Evolutionary conservation across 2,888 invertebrate species (phyloP).

Genomic region (Mayetiola destructor): DNA sequence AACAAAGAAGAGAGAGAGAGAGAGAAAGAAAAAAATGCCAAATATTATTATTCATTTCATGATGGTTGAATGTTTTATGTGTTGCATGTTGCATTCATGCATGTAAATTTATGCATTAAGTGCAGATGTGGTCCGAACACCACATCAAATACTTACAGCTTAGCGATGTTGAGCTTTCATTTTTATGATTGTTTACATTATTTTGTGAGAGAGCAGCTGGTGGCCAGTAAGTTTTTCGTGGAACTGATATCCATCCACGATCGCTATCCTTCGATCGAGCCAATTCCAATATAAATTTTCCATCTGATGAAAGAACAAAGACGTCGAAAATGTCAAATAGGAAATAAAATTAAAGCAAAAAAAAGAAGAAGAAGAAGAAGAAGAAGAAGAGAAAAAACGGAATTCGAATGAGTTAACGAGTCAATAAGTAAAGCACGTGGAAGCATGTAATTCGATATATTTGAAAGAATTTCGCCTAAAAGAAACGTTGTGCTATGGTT

Average conservation of each 20-base stretch:
- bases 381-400: not conserved
- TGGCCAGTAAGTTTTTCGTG: constrained; percentile 76
- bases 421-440: too few relatives aligned
- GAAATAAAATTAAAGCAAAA: not conserved
- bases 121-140: not conserved
- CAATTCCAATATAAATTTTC: constrained; percentile 78
- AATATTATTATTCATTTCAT: not conserved
- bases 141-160: constrained; percentile 45
- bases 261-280: constrained; percentile 62
- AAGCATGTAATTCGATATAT: too few relatives aligned
- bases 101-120: not conserved
- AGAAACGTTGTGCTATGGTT: too few relatives aligned
- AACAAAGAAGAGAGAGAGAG: too few relatives aligned
- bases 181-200: constrained; percentile 39
- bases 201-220: constrained; percentile 42
- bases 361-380: not conserved
- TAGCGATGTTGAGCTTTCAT: constrained; percentile 64
- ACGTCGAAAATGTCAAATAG: not conserved
- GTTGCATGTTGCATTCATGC: not conserved
- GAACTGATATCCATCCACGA: constrained; percentile 79
- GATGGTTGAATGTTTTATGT: not conserved
- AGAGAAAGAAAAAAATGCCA: not conserved
- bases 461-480: too few relatives aligned
- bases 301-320: constrained; percentile 44
- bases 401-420: not conserved